Base-by-base conservation (phyloP, 2,797 vertebrate genomes). In the Spea hammondii region DNA sequence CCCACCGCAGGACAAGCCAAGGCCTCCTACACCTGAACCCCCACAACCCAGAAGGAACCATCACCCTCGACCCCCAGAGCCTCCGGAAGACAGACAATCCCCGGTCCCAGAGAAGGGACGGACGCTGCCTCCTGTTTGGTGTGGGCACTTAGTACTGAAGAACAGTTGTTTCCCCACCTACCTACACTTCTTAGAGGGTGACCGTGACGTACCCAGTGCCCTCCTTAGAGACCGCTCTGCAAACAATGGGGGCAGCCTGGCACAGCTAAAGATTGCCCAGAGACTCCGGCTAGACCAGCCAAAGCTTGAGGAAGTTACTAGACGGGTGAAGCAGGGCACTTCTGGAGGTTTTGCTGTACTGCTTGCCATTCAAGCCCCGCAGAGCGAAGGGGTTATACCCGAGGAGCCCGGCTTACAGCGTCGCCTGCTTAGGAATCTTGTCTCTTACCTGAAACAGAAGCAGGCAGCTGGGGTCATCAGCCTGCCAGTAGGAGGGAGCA, bases 361-460 rank as follows among this genome's bases (percentile, higher is more conserved):
- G 75, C 88, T 99, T 50, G 98, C 98, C 0, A 94, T 95, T 9
- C 98, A 99, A 87, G 95, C 96, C 0, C 83, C 93, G 68, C 79
- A 93, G 9, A 93, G 91, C 77, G 88, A 90, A 2, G 94, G 92
- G 80, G 91, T 91, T 0, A 86, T 90, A 74, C 76, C 86, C 1
- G 93, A 93, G 0, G 96, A 98, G 85, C 94, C 94, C 0, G 95
- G 95, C 5, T 93, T 98, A 46, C 97, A 99, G 92, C 92, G 95
- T 65, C 93, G 98, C 83, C 89, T 98, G 89, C 95, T 99, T 65
- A 95, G 97, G 84, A 98, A 99, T 89, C 91, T 99, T 87, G 97
- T 99, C 84, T 98, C 97, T 59, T 99, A 99, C 92, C 94, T 99
- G 91, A 94, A 97, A 85, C 98, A 98, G 93, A 99, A 99, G 86